Evolutionary conservation across 2,888 invertebrate genomes (phyloP).

Genomic region (Luperina nickerlii): DNA sequence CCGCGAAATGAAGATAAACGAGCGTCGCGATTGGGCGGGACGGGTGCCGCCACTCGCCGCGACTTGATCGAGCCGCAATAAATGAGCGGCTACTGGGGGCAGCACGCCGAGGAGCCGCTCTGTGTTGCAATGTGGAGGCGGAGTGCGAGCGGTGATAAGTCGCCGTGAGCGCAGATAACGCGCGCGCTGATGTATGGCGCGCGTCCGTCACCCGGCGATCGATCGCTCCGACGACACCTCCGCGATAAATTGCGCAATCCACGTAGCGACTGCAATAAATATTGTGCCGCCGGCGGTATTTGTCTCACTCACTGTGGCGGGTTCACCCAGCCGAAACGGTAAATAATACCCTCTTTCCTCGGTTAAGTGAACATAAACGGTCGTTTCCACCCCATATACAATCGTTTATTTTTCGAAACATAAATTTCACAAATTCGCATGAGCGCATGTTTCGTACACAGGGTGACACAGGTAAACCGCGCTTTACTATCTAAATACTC

Average conservation of each 20-base stretch:
- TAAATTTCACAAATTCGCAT: conserved; percentile 88
- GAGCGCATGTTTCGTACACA: conserved; percentile 79
- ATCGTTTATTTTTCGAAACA: conserved; percentile 90
- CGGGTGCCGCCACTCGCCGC: conserved; percentile 77
- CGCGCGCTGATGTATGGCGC: conserved; percentile 86
- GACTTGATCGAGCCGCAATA: conserved; percentile 81
- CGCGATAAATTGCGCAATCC: conserved; percentile 90
- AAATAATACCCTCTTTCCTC: conserved; percentile 90
- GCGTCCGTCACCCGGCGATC: conserved; percentile 87
- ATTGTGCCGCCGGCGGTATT: conserved; percentile 87
- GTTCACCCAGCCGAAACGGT: conserved; percentile 90
- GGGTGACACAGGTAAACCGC: conserved; percentile 73
- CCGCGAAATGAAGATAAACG: conserved; percentile 93
- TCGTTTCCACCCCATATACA: conserved; percentile 91
- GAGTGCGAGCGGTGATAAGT: conserved; percentile 83
- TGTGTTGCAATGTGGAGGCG: conserved; percentile 71
- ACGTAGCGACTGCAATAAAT: conserved; percentile 89
- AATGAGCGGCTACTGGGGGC: conserved; percentile 77
- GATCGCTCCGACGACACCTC: conserved; percentile 88
- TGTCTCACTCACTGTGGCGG: conserved; percentile 90
- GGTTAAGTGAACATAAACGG: conserved; percentile 91
- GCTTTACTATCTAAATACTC: conserved; percentile 63
- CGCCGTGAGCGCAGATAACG: conserved; percentile 89
- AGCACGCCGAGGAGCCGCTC: conserved; percentile 65
- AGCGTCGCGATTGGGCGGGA: conserved; percentile 91